Conservation (phyloP, 2,113 vertebrate genomes). For the Psephotus haematonotus region DNA sequence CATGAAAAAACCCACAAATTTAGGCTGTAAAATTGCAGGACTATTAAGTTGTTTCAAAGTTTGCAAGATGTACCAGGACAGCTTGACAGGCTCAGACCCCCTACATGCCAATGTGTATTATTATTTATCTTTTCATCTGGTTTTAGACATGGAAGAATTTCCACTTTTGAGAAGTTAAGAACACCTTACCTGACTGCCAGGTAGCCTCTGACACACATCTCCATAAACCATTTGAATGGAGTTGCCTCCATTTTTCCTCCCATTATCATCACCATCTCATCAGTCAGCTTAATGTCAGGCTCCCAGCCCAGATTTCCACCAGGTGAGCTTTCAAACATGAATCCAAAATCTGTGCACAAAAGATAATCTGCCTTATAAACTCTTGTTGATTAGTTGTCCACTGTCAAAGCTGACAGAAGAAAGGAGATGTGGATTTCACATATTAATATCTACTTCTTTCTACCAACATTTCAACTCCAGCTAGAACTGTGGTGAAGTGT, state of each 20-base stretch:
- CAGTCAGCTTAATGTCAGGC: slow-evolving; percentile 95
- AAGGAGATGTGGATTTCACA: background rate
- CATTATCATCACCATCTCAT: slow-evolving; percentile 99
- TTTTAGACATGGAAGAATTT: background rate
- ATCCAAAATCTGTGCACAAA: slow-evolving; percentile 88
- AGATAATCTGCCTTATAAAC: background rate
- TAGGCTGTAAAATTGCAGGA: background rate
- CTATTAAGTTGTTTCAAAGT: background rate
- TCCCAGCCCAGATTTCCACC: slow-evolving; percentile 98
- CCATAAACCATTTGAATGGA: slow-evolving; percentile 99
- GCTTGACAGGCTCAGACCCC: background rate
- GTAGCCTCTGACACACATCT: slow-evolving; percentile 97
- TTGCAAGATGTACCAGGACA: background rate
- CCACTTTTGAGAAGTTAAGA: background rate
- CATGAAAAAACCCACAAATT: background rate
- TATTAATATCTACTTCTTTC: background rate
- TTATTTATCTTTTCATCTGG: background rate
- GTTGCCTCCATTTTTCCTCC: slow-evolving; percentile 99
- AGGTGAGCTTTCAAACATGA: slow-evolving; percentile 98
- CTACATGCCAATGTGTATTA: background rate
- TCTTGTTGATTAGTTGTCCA: background rate
- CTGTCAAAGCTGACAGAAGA: background rate
- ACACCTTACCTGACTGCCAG: slow-evolving; percentile 89
- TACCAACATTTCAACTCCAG: background rate
- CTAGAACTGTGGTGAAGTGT: background rate